Evolutionary conservation across 1,140 invertebrate species (phyloP), one percentile per base, ranked within the genome.

Genomic region (Neodiprion virginianus): DNA sequence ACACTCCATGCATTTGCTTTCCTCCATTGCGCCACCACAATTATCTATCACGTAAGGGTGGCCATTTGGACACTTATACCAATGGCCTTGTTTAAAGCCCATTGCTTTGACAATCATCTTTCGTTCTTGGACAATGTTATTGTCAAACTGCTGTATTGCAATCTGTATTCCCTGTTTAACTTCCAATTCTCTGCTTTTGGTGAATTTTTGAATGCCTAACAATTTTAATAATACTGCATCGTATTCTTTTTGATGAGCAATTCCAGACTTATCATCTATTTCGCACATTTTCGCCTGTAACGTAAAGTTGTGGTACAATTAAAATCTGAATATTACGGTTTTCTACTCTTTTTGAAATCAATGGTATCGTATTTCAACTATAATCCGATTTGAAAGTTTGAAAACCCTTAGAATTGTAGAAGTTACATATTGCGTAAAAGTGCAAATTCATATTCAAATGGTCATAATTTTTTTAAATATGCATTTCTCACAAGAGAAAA

Each of bases 31-130:
- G 7, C 93, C 92, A 28, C 94, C 94, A 83, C 94, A 95, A 17
- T 94, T 92, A 3, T 86, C 90, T 77, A 95, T 94, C 40, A 85
- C 89, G 82, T 95, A 95, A 69, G 90, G 83, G 82, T 95, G 94
- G 5, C 93, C 93, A 83, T 94, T 94, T 1, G 90, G 92, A 86
- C 94, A 95, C 80, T 92, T 93, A 79, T 86, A 95, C 94, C 94
- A 95, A 82, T 93, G 92, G 0, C 94, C 94, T 75, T 89, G 85
- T 21, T 76, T 82, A 2, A 93, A 80, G 1, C 87, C 89, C 82
- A 85, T 91, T 7, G 91, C 91, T 10, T 90, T 89, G 47, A 91
- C 92, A 83, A 61, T 17, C 53, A 61, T 8, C 53, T 17, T 12
- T 5, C 8, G 53, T 61, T 61, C 53, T 12, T 61, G 0, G 53